Base-by-base conservation (phyloP, 2,797 vertebrate genomes). In the Gymnocypris eckloni region DNA sequence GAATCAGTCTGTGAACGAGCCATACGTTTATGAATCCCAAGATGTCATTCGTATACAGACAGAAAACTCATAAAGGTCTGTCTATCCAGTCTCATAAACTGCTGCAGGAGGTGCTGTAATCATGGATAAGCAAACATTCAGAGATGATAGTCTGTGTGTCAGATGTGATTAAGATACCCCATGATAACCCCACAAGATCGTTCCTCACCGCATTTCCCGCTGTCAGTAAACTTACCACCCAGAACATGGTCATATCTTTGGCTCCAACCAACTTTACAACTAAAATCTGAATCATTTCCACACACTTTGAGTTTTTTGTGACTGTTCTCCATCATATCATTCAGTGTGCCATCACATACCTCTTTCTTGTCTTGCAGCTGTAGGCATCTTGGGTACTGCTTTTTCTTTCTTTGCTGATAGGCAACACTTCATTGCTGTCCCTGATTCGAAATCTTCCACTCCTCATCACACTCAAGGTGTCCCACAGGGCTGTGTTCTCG, bases 111-210 rank as follows among this genome's bases (percentile, higher is more conserved):
- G 59, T 81, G 72, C 66, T 85, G 76, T 90, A 87, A 81, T 92
- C 91, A 86, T 83, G 66, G 82, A 64, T 91, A 84, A 86, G 71
- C 81, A 89, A 88, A 72, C 78, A 85, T 22, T 88, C 86, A 70
- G 88, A 79, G 85, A 89, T 87, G 72, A 88, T 1, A 41, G 69
- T 54, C 82, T 92, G 90, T 75, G 78, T 5, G 76, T 93, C 91
- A 93, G 87, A 93, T 67, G 28, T 37, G 64, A 67, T 67, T 67
- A 67, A 11, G 28, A 67, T 18, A 37, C 64, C 28, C 64, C 64
- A 37, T 18, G 64, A 37, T 28, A 67, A 67, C 28, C 15, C 6
- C 15, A 37, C 28, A 67, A 67, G 28, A 67, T 67, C n/a, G 4
- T 61, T 61, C 64, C 7, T 67, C 64, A 33, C 28, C 15, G 15